Conservation (phyloP, 2,888 invertebrate species). For the Andrena praecox region DNA sequence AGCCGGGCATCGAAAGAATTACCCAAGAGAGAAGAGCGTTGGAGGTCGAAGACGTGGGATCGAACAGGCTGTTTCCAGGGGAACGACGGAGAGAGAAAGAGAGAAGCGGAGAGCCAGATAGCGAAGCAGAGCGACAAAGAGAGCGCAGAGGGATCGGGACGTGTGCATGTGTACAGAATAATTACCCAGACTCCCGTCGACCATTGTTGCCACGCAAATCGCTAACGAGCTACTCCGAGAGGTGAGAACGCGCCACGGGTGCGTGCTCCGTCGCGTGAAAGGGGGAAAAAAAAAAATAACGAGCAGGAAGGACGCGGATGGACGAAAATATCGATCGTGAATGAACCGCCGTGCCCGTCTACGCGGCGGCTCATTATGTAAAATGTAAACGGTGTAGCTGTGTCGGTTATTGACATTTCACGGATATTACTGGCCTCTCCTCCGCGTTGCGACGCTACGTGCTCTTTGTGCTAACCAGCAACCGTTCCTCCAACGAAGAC, state of each 20-base stretch:
- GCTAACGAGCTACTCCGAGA: conserved; percentile 67
- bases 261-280: conserved; percentile 33
- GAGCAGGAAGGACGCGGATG: background rate
- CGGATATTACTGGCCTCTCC: conserved; percentile 27
- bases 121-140: conserved; percentile 3
- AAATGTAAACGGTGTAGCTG: conserved; percentile 25
- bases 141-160: background rate
- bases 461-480: conserved; percentile 25
- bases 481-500: conserved; percentile 20
- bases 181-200: conserved; percentile 68
- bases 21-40: conserved; percentile 65
- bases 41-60: conserved; percentile 75
- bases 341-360: conserved; percentile 18
- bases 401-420: conserved; percentile 58
- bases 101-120: conserved; percentile 3
- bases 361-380: conserved; percentile 40
- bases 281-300: background rate
- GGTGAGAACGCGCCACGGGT: conserved; percentile 61
- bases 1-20: conserved; percentile 60
- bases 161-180: conserved; percentile 62
- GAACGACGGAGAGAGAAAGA: conserved; percentile 15
- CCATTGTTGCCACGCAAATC: conserved; percentile 72
- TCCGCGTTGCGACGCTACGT: conserved; percentile 33
- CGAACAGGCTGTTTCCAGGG: conserved; percentile 52
- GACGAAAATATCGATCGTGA: conserved; percentile 30